A percentile compares a stretch with the other conserved stretches of the same genome.
phyloP scores from a whole-genome alignment of 2,113 vertebrate species.

The Paradoxurus hermaphroditus region DNA sequence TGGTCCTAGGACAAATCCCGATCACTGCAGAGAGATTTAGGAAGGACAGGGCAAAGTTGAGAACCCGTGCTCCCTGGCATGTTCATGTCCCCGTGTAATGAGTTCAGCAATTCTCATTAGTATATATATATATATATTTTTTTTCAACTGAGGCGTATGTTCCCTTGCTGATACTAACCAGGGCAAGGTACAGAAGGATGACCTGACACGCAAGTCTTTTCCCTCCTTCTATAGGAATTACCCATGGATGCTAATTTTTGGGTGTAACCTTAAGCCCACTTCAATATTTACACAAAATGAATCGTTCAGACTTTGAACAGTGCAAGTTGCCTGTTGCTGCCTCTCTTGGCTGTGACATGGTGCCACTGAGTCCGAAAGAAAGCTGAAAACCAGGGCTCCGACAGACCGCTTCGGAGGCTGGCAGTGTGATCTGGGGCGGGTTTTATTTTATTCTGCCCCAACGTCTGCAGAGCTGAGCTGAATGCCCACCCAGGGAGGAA shows the following conservation, averaged over 20 bases:
- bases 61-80: accelerated
- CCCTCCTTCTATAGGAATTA: not conserved
- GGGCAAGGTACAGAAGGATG: not conserved
- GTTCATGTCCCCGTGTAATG: accelerated
- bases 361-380: not conserved
- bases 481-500: not conserved
- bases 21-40: not conserved
- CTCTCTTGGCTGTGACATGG: not conserved
- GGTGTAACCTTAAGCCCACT: not conserved
- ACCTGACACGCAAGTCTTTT: not conserved
- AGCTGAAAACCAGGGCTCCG: not conserved
- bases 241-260: not conserved
- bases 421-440: not conserved
- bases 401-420: not conserved
- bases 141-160: not conserved
- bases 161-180: not conserved
- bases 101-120: not conserved
- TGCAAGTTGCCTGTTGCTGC: not conserved
- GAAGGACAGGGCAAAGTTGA: accelerated
- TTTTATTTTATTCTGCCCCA: not conserved
- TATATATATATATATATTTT: not conserved
- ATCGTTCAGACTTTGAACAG: not conserved
- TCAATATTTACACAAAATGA: not conserved
- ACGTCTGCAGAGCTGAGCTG: not conserved
- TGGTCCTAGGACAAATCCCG: not conserved